phyloP scores from a whole-genome alignment of 2,113 vertebrate species.

The Callipepla squamata region DNA sequence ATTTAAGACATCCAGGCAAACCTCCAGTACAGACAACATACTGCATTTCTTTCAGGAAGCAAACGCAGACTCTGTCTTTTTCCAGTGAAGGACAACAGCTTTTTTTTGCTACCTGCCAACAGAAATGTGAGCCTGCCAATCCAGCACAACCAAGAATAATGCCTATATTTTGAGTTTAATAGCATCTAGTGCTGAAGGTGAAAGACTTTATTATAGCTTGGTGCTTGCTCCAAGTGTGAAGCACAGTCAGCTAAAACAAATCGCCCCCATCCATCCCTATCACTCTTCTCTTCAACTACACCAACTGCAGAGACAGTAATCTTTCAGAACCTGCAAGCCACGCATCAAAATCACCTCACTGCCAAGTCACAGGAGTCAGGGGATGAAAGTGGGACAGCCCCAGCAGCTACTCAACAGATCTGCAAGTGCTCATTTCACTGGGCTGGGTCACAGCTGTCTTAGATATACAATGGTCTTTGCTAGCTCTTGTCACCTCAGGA shows the following conservation, averaged over 20 bases:
- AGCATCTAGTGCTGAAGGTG: neutral
- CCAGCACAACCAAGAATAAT: neutral
- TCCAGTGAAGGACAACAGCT: neutral
- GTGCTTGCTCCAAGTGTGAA: neutral
- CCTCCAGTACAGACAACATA: neutral
- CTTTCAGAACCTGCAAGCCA: neutral
- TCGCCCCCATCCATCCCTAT: neutral
- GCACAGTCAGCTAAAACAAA: neutral
- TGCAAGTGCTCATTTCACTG: neutral
- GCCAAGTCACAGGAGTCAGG: neutral
- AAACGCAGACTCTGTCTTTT: neutral
- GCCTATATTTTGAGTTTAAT: slow-evolving; percentile 8
- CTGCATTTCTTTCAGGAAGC: neutral
- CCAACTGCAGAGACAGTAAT: neutral
- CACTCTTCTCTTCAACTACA: neutral
- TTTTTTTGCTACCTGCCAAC: neutral
- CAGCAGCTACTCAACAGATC: neutral
- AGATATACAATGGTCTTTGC: neutral
- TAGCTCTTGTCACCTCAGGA: neutral
- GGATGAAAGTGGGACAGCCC: neutral
- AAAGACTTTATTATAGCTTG: slow-evolving; percentile 4
- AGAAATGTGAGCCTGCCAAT: neutral
- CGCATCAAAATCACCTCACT: neutral
- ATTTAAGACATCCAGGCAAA: neutral
- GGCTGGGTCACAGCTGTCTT: neutral